These are phyloP conservation scores for Pammene fasciana DNA, from an alignment of 2,888 invertebrate species.

Conservation along the genomic window DNA sequence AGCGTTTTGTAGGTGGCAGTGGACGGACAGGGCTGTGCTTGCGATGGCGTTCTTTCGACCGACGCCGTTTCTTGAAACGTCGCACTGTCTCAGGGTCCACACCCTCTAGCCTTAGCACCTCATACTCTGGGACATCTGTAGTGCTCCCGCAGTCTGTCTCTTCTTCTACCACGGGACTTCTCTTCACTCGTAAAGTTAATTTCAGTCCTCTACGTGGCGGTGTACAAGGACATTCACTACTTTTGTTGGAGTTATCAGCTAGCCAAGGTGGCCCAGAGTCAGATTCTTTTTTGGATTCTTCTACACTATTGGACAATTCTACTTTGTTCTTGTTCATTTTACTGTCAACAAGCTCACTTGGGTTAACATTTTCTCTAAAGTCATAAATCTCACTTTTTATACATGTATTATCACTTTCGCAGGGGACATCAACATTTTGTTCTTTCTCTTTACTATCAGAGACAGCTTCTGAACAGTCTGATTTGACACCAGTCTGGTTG, in stretches of 20 bases:
- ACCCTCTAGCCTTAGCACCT: constrained; percentile 92
- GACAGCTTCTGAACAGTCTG: constrained; percentile 55
- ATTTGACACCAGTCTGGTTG: constrained; percentile 52
- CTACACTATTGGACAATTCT: constrained; percentile 65
- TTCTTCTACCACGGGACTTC: constrained; percentile 93
- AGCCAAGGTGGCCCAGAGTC: constrained; percentile 73
- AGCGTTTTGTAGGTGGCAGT: constrained; percentile 91
- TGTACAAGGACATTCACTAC: constrained; percentile 80
- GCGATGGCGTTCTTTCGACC: constrained; percentile 76
- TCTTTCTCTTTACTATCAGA: constrained; percentile 62
- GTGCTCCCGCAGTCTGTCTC: constrained; percentile 89
- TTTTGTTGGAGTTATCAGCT: constrained; percentile 75
- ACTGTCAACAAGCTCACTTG: constrained; percentile 74
- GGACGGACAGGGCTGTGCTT: constrained; percentile 82
- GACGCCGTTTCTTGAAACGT: constrained; percentile 82
- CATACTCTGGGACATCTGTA: constrained; percentile 90
- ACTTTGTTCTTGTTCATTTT: constrained; percentile 70
- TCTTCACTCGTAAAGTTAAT: constrained; percentile 92
- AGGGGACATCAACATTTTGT: constrained; percentile 61
- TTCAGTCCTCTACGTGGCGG: constrained; percentile 87
- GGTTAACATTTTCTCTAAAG: constrained; percentile 81
- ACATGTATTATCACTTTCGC: constrained; percentile 68
- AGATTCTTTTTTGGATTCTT: constrained; percentile 72
- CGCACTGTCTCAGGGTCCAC: constrained; percentile 83
- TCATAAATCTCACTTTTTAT: constrained; percentile 77